phyloP scores from a whole-genome alignment of 2,888 invertebrate species.

The Agonopterix heracliana region DNA sequence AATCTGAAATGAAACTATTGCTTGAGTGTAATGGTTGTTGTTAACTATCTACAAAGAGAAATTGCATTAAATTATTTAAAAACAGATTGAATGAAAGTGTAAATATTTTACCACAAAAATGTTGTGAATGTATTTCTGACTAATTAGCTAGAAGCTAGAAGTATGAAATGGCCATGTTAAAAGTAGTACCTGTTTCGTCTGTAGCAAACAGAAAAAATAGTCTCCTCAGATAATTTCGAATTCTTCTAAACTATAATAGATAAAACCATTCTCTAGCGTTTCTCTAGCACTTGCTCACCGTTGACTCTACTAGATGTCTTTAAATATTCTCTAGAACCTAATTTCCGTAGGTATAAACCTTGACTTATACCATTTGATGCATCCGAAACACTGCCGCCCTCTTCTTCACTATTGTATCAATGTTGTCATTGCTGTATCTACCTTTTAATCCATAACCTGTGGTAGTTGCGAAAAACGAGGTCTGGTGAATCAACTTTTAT shows the following conservation, averaged over 20 bases:
- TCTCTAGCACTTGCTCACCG: conserved; percentile 44
- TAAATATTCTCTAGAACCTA: conserved; percentile 46
- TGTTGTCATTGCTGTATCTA: conserved; percentile 53
- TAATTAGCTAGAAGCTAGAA: too few species aligned
- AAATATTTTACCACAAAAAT: too few species aligned
- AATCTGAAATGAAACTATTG: too few species aligned
- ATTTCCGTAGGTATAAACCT: conserved; percentile 14
- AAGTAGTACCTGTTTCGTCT: too few species aligned
- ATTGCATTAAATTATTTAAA: too few species aligned
- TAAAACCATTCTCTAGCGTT: conserved; percentile 10
- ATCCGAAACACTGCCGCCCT: conserved; percentile 71
- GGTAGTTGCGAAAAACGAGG: conserved; percentile 22
- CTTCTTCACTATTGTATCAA: conserved; percentile 75
- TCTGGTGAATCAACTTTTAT: conserved; percentile 14
- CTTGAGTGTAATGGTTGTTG: too few species aligned
- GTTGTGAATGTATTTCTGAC: not conserved
- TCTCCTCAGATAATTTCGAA: conserved; percentile 3
- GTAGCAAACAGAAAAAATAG: conserved; percentile 1
- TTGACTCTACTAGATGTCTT: conserved; percentile 34
- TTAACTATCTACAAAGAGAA: too few species aligned
- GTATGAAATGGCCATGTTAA: too few species aligned
- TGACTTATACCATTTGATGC: conserved; percentile 52
- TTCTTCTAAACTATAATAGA: not conserved
- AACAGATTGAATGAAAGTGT: too few species aligned
- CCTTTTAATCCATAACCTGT: conserved; percentile 21